phyloP scores from a whole-genome alignment of 2,888 invertebrate genomes.

The Heteropelma amictum region DNA sequence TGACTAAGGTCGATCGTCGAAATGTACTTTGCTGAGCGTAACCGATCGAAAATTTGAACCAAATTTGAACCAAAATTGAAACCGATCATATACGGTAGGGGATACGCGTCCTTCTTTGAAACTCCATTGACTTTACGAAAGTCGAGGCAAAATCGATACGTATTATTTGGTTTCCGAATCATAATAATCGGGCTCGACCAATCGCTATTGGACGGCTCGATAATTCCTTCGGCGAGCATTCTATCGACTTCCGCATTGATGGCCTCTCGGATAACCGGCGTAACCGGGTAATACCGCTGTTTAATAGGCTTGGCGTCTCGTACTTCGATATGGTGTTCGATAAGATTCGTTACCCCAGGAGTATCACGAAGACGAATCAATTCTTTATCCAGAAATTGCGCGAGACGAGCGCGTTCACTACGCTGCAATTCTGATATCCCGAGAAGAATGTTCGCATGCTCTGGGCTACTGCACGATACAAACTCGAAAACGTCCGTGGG shows the following conservation, averaged over 20 bases:
- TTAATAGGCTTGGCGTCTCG: background rate
- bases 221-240: background rate
- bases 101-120: conserved; percentile 50
- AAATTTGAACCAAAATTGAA: too few species aligned
- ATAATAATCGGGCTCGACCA: conserved; percentile 27
- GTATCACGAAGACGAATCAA: background rate
- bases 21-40: too few species aligned
- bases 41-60: conserved; percentile 35
- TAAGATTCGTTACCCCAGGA: background rate
- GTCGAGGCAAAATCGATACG: conserved; percentile 50
- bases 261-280: background rate
- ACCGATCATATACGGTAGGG: conserved; percentile 46
- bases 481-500: background rate
- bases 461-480: background rate
- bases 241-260: conserved; percentile 12
- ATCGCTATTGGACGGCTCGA: background rate
- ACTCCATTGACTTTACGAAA: conserved; percentile 50
- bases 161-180: conserved; percentile 41
- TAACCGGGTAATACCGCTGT: conserved; percentile 10
- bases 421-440: background rate
- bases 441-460: background rate
- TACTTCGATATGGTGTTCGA: background rate
- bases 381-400: background rate
- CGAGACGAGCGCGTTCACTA: background rate
- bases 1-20: conserved; percentile 2